Evolutionary conservation across 2,113 vertebrate genomes (phyloP), one percentile per base, ranked within the genome.

Genomic region (Hylia prasina): DNA sequence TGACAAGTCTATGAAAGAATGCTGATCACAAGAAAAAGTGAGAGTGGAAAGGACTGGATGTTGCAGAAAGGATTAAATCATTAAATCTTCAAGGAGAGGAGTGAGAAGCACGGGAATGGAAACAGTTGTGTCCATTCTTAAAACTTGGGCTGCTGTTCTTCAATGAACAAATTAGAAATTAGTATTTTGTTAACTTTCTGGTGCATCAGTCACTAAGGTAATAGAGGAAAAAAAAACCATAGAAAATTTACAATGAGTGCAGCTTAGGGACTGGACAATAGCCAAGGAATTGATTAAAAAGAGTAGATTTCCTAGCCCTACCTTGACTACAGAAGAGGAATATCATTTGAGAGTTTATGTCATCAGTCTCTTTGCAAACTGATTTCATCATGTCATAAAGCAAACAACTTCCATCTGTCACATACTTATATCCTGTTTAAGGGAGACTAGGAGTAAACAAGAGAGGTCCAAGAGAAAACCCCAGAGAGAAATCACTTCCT

Each of bases 331-430:
- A 61, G 42, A 80, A 77, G 44, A 93, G 69, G 31, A 92, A 57
- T 66, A 83, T 69, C 4, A 60, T 64, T 90, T 79, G 24, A 90
- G 82, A 72, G 54, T 78, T 87, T 70, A 30, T 79, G 35, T 70
- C 65, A 86, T 65, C 48, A 72, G 27, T 82, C 89, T 40, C 57
- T 69, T 73, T 81, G 47, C 56, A 93, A 83, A 89, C n/a, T 10
- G 11, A 53, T 93, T 84, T 54, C 48, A 56, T 88, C 53, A 54
- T 51, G 45, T 65, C 53, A 50, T 37, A 58, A 86, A 79, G 61
- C 76, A 85, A 94, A 53, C 92, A 71, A 68, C 63, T 94, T 79
- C 70, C 53, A 80, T 85, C 63, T 88, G 75, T 81, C 70, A 91
- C 75, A 33, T 71, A 51, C 53, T 64, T 79, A 58, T 0, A 58